phyloP scores from a whole-genome alignment of 2,113 vertebrate genomes.

The Aptenodytes patagonicus region DNA sequence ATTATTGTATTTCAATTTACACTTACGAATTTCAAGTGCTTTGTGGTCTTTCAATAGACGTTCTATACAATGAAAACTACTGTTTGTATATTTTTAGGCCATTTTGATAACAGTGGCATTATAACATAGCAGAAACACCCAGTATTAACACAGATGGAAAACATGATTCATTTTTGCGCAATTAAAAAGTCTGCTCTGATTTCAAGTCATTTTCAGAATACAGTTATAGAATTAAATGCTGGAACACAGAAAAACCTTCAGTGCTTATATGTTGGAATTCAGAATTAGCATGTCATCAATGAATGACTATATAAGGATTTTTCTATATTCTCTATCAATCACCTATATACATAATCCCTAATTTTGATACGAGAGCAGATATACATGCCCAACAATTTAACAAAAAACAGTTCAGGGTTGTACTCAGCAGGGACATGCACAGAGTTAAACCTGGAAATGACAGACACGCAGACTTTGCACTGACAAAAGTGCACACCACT shows the following conservation, averaged over 20 bases:
- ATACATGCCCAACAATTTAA: not conserved
- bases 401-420: not conserved
- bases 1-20: not conserved
- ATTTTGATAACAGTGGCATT: not conserved
- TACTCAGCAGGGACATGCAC: not conserved
- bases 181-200: not conserved
- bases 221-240: not conserved
- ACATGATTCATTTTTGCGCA: not conserved
- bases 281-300: not conserved
- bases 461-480: not conserved
- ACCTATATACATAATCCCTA: not conserved
- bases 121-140: not conserved
- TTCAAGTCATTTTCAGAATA: not conserved
- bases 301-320: not conserved
- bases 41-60: not conserved
- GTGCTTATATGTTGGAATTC: not conserved
- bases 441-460: not conserved
- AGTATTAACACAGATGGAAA: not conserved
- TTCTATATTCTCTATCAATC: not conserved
- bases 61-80: not conserved
- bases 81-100: not conserved
- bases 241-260: not conserved
- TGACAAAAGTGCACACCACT: not conserved
- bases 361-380: not conserved
- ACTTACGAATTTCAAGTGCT: not conserved